Base-by-base conservation (phyloP, 2,888 invertebrate genomes). In the Drosophila diplacantha region DNA sequence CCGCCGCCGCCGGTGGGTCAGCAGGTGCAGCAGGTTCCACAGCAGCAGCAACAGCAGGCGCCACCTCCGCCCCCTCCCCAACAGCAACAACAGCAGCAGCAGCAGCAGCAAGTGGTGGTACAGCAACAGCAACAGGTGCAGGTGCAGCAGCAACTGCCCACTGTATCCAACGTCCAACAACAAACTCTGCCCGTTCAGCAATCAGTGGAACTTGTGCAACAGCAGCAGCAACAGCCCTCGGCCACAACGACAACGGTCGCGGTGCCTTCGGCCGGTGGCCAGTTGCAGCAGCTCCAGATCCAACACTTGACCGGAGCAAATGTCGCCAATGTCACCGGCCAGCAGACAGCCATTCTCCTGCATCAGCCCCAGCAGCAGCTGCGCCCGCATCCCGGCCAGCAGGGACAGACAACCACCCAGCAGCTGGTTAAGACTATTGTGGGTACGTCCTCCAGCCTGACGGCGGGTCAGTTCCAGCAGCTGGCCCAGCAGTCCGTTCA, bases 381-480 rank as follows among this genome's bases (percentile, higher is more conserved):
- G 63, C 80, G 74, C 5, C 69, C 71, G 0, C 81, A 72, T 47
- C 79, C 5, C 37, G 78, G 14, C 65, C 81, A 72, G 85, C 87
- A 3, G 88, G 55, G 50, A 24, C 56, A 78, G 12, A 62, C 68
- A 2, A 69, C 61, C 14, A 70, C 81, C 0, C 78, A 83, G 2
- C 88, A 88, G 71, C 82, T 88, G 61, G 87, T 88, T 2, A 88
- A 88, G 70, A 86, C 88, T 0, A 86, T 88, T 60, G 88, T 89
- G 8, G 83, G 88, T 20, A 77, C 81, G 7, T 78, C 78, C 0
- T 66, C 78, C 20, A 81, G 81, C 24, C 65, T 87, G 4, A 85
- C 84, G 3, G 89, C 90, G 3, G 90, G 90, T 0, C 90, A 90
- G 35, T 88, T 90, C 62, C 89, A 90, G 6, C 88, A 91, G 35